A percentile compares a stretch with the other conserved stretches of the same genome.
phyloP scores from a whole-genome alignment of 1,140 invertebrate species.

The Mycetomoellerius zeteki region DNA sequence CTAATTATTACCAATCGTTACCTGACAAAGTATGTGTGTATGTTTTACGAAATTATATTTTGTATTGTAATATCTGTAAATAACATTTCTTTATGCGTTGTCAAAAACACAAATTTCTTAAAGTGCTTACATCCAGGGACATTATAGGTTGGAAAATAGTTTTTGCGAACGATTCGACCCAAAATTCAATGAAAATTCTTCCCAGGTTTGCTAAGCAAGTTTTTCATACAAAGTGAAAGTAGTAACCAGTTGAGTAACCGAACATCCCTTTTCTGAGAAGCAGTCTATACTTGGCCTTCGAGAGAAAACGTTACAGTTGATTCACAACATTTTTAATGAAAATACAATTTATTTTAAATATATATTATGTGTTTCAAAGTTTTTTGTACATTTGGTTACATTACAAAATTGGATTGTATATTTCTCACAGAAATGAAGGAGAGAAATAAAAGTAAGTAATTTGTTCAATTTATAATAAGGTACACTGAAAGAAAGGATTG shows the following conservation, averaged over 20 bases:
- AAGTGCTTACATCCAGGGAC: neutral
- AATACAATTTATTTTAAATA: conserved; percentile 9
- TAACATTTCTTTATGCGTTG: neutral
- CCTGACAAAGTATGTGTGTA: neutral
- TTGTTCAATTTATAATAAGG: neutral
- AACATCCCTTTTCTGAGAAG: neutral
- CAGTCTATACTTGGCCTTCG: conserved; percentile 46
- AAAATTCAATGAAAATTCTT: conserved; percentile 54
- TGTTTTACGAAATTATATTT: neutral
- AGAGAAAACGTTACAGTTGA: neutral
- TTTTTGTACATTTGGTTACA: neutral
- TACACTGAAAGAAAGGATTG: neutral
- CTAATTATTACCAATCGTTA: neutral
- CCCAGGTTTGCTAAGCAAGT: conserved; percentile 34
- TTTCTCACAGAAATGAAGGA: neutral
- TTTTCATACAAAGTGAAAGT: conserved; percentile 73
- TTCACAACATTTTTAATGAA: neutral
- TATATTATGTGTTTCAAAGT: neutral
- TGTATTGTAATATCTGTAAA: neutral
- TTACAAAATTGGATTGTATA: neutral
- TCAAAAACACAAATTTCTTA: neutral
- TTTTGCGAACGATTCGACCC: conserved; percentile 12
- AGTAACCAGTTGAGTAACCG: conserved; percentile 19
- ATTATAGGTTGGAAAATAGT: neutral
- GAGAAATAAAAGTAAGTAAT: neutral